Conservation (phyloP, 2,113 vertebrate species). For the Onychostoma macrolepis region DNA sequence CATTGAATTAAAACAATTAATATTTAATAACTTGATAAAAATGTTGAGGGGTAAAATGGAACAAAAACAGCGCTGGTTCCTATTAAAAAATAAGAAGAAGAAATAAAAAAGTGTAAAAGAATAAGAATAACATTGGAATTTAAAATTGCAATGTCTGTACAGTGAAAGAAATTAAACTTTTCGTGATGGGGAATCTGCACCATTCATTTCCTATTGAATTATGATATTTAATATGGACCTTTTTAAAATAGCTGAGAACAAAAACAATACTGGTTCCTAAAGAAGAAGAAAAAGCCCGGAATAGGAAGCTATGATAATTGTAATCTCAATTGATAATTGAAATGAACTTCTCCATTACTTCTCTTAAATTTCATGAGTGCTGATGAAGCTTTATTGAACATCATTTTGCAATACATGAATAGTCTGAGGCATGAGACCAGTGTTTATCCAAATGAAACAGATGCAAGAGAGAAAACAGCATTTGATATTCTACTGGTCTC, state of each 20-base stretch:
- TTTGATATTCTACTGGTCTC: slow-evolving; percentile 12
- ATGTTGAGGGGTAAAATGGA: too few relatives aligned
- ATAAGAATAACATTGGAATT: not conserved
- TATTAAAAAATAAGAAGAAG: too few relatives aligned
- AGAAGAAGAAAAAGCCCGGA: not conserved
- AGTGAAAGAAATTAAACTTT: not conserved
- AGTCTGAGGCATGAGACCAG: not conserved
- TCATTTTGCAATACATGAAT: not conserved
- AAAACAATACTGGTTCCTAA: not conserved
- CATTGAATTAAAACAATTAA: too few relatives aligned
- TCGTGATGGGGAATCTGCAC: not conserved
- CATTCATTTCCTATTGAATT: too few relatives aligned
- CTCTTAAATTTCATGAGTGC: not conserved
- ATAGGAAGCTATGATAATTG: not conserved
- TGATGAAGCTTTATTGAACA: not conserved
- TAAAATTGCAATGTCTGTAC: not conserved
- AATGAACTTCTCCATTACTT: not conserved
- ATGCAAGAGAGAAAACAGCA: not conserved
- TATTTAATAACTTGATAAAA: too few relatives aligned
- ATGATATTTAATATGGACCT: not conserved
- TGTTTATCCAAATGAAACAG: not conserved
- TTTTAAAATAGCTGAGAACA: not conserved
- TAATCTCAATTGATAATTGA: too few relatives aligned
- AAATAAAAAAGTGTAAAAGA: too few relatives aligned
- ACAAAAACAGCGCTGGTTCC: too few relatives aligned